A percentile compares a stretch with the other conserved stretches of the same genome.
phyloP scores from a whole-genome alignment of 1,140 invertebrate genomes.

The Harlomillsia oculata region DNA sequence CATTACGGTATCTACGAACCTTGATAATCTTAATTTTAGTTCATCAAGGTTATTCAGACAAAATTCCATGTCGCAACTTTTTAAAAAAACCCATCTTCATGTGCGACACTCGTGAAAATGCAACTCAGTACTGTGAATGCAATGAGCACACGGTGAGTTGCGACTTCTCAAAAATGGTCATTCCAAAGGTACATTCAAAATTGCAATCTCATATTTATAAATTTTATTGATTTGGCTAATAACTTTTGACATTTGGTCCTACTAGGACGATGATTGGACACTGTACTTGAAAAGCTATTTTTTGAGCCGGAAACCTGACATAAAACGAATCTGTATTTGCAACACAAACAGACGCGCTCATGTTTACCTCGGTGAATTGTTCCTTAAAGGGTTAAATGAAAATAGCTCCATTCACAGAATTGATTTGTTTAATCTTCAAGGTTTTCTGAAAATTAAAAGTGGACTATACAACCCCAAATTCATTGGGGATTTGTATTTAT shows the following conservation, averaged over 20 bases:
- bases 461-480: background rate
- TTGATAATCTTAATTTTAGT: no score
- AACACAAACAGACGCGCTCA: background rate
- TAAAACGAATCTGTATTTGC: slow-evolving; percentile 16
- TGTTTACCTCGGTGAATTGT: background rate
- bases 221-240: background rate
- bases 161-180: background rate
- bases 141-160: background rate
- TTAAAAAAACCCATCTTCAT: no score
- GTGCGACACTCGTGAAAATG: background rate
- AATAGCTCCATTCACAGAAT: slow-evolving; percentile 1
- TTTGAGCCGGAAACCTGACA: background rate
- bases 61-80: no score
- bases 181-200: background rate
- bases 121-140: slow-evolving; percentile 1
- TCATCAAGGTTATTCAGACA: no score
- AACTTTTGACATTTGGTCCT: background rate
- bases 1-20: no score
- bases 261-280: background rate
- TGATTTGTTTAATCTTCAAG: slow-evolving; percentile 10
- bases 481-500: slow-evolving; percentile 12
- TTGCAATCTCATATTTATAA: background rate
- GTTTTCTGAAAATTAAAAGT: background rate
- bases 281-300: background rate
- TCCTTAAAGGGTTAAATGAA: background rate